phyloP scores from a whole-genome alignment of 2,113 vertebrate genomes.

The Probosciger aterrimus region DNA sequence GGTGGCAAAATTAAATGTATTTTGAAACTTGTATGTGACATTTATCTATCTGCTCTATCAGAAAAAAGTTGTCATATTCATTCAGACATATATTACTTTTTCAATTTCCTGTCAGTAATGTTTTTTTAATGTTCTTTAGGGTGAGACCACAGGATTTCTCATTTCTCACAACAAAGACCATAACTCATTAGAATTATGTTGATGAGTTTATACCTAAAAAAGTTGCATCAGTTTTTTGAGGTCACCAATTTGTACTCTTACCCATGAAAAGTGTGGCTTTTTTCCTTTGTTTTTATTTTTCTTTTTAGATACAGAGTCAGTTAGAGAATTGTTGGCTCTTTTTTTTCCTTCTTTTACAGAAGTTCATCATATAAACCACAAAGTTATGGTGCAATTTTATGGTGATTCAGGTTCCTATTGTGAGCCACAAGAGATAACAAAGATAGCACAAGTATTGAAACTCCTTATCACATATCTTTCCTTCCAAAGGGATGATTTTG shows the following conservation, averaged over 20 bases:
- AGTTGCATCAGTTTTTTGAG: slow-evolving; percentile 71
- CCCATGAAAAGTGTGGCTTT: slow-evolving; percentile 62
- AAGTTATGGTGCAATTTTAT: background rate
- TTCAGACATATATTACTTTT: slow-evolving; percentile 78
- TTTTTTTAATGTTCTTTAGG: slow-evolving; percentile 75
- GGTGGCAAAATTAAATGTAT: slow-evolving; percentile 75
- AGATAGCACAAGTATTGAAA: slow-evolving; percentile 32
- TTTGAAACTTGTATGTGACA: slow-evolving; percentile 72
- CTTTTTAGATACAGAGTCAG: background rate
- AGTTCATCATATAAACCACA: background rate
- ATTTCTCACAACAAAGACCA: slow-evolving; percentile 74
- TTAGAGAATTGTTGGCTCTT: background rate
- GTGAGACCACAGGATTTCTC: slow-evolving; percentile 64
- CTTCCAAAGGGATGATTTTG: background rate
- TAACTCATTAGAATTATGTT: slow-evolving; percentile 87
- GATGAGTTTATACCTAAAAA: slow-evolving; percentile 77
- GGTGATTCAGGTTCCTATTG: slow-evolving; percentile 2
- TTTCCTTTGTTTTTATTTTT: background rate
- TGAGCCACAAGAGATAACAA: slow-evolving; percentile 4
- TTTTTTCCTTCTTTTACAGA: background rate
- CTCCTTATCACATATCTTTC: slow-evolving; percentile 12
- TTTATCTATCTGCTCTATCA: slow-evolving; percentile 78
- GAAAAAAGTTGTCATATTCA: slow-evolving; percentile 76
- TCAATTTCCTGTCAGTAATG: slow-evolving; percentile 78
- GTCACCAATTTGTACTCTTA: slow-evolving; percentile 73